A percentile compares a stretch with the other conserved stretches of the same genome.
phyloP scores from a whole-genome alignment of 2,888 invertebrate genomes.

The Eucera pruinosa region DNA sequence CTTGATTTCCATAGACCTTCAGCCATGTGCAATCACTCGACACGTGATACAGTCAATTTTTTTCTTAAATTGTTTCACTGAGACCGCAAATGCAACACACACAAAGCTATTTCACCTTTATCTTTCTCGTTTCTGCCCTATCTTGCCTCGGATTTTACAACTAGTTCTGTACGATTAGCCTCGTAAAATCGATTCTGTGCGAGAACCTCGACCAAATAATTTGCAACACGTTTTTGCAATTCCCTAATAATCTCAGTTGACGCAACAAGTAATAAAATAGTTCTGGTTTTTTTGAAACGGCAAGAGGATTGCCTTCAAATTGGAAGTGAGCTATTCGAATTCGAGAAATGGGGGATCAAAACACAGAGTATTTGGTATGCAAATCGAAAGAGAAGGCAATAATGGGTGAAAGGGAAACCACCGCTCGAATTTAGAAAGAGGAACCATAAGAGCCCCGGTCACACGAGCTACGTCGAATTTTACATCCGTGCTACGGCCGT shows the following conservation, averaged over 20 bases:
- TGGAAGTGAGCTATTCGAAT: too few species aligned
- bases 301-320: too few species aligned
- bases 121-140: not conserved
- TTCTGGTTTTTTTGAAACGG: too few species aligned
- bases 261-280: too few species aligned
- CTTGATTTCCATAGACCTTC: slow-evolving; percentile 3
- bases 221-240: not conserved
- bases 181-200: not conserved
- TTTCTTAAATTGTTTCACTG: not conserved
- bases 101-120: not conserved
- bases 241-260: not conserved
- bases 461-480: too few species aligned
- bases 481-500: too few species aligned
- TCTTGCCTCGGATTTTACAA: not conserved
- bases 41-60: not conserved
- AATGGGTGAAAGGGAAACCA: slow-evolving; percentile 29
- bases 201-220: not conserved
- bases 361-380: not conserved
- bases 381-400: not conserved
- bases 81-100: slow-evolving; percentile 10
- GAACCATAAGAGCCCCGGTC: too few species aligned
- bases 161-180: too few species aligned
- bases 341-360: too few species aligned
- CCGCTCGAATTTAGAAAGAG: not conserved
- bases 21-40: not conserved